Conservation (phyloP, 2,113 vertebrate genomes). For the Hippocampus guttulatus region DNA sequence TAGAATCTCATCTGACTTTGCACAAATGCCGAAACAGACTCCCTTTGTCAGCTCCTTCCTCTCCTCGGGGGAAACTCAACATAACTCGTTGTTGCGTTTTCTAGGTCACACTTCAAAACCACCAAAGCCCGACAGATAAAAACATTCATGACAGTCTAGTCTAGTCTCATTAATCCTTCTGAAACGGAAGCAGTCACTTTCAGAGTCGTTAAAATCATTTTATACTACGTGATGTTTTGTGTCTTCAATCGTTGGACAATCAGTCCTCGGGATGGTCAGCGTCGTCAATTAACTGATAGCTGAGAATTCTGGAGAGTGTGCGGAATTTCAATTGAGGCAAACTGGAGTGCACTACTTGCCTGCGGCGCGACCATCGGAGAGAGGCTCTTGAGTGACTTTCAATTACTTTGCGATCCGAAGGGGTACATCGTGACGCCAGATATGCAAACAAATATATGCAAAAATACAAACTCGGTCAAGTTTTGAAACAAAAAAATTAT, state of each 20-base stretch:
- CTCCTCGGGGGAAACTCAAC: slow-evolving; percentile 22
- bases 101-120: slow-evolving; percentile 2
- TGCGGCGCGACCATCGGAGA: background rate
- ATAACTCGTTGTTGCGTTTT: background rate
- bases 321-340: background rate
- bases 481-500: background rate
- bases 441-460: background rate
- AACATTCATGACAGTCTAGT: background rate
- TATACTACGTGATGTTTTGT: background rate
- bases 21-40: slow-evolving; percentile 30
- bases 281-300: background rate
- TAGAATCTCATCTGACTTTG: slow-evolving; percentile 33
- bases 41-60: slow-evolving; percentile 26
- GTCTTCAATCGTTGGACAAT: background rate
- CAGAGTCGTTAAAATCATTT: background rate
- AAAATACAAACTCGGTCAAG: background rate
- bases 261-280: background rate
- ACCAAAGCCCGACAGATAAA: background rate
- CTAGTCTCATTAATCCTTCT: background rate
- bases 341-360: background rate
- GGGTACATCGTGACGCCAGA: background rate
- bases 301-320: background rate
- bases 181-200: background rate
- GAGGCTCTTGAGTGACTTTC: background rate
- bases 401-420: too few species aligned